These are phyloP conservation scores for Thalassophryne amazonica DNA, from an alignment of 2,797 vertebrate species.

Conservation along the genomic window DNA sequence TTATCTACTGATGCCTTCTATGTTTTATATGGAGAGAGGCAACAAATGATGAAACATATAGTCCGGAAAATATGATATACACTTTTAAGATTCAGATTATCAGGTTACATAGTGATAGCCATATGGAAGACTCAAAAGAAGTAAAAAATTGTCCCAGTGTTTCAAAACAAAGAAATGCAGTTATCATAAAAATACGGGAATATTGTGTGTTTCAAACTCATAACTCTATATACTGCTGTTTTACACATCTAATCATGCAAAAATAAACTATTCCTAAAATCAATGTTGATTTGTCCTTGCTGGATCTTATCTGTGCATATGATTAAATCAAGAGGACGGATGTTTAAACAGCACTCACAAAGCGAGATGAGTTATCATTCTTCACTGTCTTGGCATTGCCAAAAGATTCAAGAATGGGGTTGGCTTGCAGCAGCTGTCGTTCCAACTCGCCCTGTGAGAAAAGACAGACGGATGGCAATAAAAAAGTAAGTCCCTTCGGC, in stretches of 20 bases:
- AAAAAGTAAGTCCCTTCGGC: no score
- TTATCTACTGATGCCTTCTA: no score
- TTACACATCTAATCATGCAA: background rate
- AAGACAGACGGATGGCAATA: constrained; percentile 17
- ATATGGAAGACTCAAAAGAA: no score
- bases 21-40: no score
- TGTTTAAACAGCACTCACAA: constrained; percentile 80
- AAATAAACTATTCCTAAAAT: background rate
- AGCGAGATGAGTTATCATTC: constrained; percentile 98
- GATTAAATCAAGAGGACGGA: constrained; percentile 8
- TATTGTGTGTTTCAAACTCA: background rate
- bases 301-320: background rate
- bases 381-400: constrained; percentile 99
- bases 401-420: constrained; percentile 97
- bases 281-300: background rate
- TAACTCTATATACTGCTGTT: background rate
- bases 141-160: no score
- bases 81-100: no score
- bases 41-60: no score
- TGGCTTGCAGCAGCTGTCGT: constrained; percentile 95
- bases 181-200: background rate
- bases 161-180: background rate
- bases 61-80: no score
- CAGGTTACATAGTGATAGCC: no score
- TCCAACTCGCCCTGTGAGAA: constrained; percentile 92